Evolutionary conservation across 2,888 invertebrate species (phyloP).

Genomic region (Phorcus lineatus): DNA sequence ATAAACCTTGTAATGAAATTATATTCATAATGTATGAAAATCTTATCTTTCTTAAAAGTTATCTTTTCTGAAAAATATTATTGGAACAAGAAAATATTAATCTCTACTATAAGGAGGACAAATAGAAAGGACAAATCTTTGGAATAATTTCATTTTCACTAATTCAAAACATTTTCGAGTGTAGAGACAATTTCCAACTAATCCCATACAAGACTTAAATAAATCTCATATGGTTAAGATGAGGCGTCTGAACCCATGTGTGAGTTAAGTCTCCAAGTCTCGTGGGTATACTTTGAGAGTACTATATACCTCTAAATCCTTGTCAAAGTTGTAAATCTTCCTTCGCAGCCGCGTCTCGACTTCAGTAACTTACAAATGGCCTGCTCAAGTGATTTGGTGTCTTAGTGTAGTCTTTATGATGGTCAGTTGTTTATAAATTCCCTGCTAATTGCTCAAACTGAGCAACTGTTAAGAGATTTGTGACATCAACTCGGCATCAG

Average conservation of each 20-base stretch:
- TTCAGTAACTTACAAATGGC: not conserved
- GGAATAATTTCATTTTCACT: no score
- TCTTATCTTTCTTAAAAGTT: no score
- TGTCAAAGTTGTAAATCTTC: not conserved
- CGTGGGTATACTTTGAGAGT: not conserved
- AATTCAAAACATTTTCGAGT: no score
- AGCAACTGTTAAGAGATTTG: constrained; percentile 18
- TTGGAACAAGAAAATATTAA: no score
- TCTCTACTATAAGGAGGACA: no score
- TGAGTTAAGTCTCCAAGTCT: not conserved
- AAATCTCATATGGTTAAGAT: not conserved
- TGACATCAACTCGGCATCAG: not conserved
- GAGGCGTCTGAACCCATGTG: no score
- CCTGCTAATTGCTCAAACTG: constrained; percentile 5
- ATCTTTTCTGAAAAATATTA: no score
- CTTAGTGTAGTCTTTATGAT: constrained; percentile 13
- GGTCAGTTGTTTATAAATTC: constrained; percentile 23
- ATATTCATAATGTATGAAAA: no score
- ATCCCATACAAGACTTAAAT: not conserved
- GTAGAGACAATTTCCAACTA: not conserved
- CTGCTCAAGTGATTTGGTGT: constrained; percentile 21
- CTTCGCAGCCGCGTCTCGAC: not conserved
- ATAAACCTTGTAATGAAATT: no score
- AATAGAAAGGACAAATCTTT: no score
- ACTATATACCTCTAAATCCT: not conserved